Evolutionary conservation across 37 sponge, comb jelly and placozoan species (phyloP), one percentile per base, ranked within the genome.

Genomic region (Axinella damicornis): DNA sequence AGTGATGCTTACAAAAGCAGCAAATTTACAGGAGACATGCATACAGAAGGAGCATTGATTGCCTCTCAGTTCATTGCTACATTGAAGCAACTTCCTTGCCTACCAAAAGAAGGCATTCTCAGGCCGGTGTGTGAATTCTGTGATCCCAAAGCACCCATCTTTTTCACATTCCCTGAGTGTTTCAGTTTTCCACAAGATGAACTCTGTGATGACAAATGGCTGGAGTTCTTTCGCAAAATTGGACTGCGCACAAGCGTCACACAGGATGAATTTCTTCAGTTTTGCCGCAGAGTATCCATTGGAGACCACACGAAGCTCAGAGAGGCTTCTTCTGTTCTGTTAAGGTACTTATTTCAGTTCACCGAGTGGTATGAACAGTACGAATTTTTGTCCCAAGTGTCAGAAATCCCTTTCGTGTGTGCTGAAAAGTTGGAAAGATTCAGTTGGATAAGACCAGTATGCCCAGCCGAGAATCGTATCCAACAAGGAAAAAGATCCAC

Each of bases 321-420:
- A 28, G 53, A 39, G 68, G 33, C 71, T 2, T 81, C 81, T 34
- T n/a, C 39, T 24, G 58, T 53, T 16, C 70, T 81, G 28, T 1
- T 81, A 15, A 34, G 68, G 12, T 52, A 69, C 36, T 57, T 81
- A 15, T 81, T 68, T 38, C 24, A 52, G 28, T 55, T 16, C 15
- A 24, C 0, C 0, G 34, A 69, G 1, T 68, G 69, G 70, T 57
- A 31, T 55, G 70, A 69, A 30, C 12, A 66, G 1, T 15, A n/a
- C 15, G 16, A 5, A 36, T 68, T 69, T 33, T n/a, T 81, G 31
- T 17, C 18, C 0, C 21, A 39, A 34, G 41, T 81, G 5, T 46
- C 69, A 33, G n/a, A 69, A 2, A 81, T 81, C 30, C 58, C 54
- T 22, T 81, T 81, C 53, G 81, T 81, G 21, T 56, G 54, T 22